Evolutionary conservation across 2,797 vertebrate genomes (phyloP), one percentile per base, ranked within the genome.

Genomic region (Sylvilagus floridanus): DNA sequence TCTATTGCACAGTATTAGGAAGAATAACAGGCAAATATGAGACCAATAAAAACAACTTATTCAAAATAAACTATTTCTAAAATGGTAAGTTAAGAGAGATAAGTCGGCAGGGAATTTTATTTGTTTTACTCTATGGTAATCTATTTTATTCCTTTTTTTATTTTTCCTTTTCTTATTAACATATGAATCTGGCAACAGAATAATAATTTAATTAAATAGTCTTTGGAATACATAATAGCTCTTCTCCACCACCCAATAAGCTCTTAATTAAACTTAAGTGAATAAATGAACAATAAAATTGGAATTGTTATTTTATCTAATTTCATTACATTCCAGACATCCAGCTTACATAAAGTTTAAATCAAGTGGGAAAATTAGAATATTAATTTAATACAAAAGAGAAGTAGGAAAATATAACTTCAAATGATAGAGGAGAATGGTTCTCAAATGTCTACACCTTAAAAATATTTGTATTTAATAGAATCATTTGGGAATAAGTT

Each of bases 351-450:
- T 4, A 75, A 4, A n/a, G 11, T 30, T 86, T 69, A 75, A 57
- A 83, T 35, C 13, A 94, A 7, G 0, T 35, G 11, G 78, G 1
- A 88, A 75, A 77, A 30, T 19, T 16, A 35, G 9, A 24, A 62
- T 50, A 42, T 21, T 83, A 84, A 78, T 83, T 94, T 91, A 88
- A 82, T 88, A 24, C 35, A 82, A 87, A 37, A 57, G 11, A 72
- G 0, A 82, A 72, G 24, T 32, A 47, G 0, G 69, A 14, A 84
- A 37, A 37, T 47, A 0, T 71, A 88, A 62, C 12, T 6, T 81
- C 60, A 77, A 68, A 30, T 71, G 7, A 62, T 22, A 87, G 2
- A 73, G 62, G 35, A 30, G 10, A 66, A 77, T 54, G 2, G 28
- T 37, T 90, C 3, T 17, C 8, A 83, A 85, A n/a, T 26, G 76